Base-by-base conservation (phyloP, 2,888 invertebrate genomes). In the Tortricodes alternella region DNA sequence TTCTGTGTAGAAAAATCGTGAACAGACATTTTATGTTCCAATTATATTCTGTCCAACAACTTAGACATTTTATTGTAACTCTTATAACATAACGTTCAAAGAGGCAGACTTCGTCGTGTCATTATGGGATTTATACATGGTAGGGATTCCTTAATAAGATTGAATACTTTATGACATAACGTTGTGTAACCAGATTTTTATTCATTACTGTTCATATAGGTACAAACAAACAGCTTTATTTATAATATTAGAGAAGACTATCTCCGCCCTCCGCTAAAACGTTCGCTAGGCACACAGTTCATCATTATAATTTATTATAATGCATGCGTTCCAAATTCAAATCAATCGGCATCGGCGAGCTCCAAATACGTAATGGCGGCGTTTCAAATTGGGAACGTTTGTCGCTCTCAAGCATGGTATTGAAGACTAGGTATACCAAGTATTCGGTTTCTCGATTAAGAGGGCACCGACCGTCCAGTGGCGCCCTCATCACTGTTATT, bases 231-330 rank as follows among this genome's bases (percentile, higher is more conserved):
- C n/a, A n/a, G n/a, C n/a, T n/a, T n/a, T n/a, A n/a, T n/a, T n/a
- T n/a, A n/a, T n/a, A n/a, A n/a, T n/a, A n/a, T n/a, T n/a, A n/a
- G n/a, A n/a, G n/a, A n/a, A n/a, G n/a, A n/a, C n/a, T n/a, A n/a
- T n/a, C n/a, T n/a, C n/a, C n/a, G n/a, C n/a, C n/a, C n/a, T n/a
- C n/a, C n/a, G n/a, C n/a, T n/a, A n/a, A n/a, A n/a, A n/a, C 39
- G 21, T 39, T 21, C 19, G 2, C 21, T 6, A n/a, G 16, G 3
- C n/a, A 19, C 7, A 16, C 21, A 50, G 49, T 49, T 56, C 37
- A 44, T 44, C 43, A 38, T 32, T 56, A 32, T 50, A 50, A 56
- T 49, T 49, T 56, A 56, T 56, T 50, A 23, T 37, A 50, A 56
- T 50, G 35, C 43, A 55, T 55, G 41, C 48, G 35, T 29, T 53